Conservation (phyloP, 2,113 vertebrate species). For the Hyla sarda region DNA sequence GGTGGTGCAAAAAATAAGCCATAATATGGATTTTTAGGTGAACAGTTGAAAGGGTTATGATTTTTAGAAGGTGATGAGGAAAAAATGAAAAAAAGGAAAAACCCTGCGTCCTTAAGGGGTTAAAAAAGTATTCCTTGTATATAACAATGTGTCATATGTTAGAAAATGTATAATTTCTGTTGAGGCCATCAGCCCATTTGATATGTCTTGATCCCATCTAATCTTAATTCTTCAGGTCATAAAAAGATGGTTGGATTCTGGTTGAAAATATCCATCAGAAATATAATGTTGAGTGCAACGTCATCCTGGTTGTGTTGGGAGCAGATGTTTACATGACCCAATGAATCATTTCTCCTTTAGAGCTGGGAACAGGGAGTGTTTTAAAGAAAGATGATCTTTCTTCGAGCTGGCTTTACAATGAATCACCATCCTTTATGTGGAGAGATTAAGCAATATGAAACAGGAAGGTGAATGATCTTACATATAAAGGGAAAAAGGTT, state of each 20-base stretch:
- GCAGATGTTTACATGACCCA: conserved; percentile 1
- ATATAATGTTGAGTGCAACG: background rate
- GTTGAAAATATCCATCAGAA: background rate
- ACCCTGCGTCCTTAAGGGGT: too few species aligned
- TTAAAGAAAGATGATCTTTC: background rate
- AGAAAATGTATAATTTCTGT: too few species aligned
- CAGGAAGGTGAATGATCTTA: background rate
- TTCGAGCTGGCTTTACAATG: conserved; percentile 1
- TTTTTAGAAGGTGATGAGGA: too few species aligned
- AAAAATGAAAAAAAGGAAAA: too few species aligned
- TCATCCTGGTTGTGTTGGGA: background rate
- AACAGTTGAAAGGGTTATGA: too few species aligned
- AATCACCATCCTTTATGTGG: conserved; percentile 7
- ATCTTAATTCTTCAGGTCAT: too few species aligned
- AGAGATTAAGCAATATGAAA: background rate
- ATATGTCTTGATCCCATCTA: background rate
- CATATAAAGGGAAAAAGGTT: background rate
- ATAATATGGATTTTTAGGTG: too few species aligned
- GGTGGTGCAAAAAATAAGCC: too few species aligned
- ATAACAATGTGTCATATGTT: too few species aligned
- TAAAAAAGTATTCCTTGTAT: too few species aligned
- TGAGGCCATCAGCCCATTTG: background rate
- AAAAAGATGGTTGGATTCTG: too few species aligned
- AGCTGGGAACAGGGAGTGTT: background rate
- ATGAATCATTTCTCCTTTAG: conserved; percentile 11